Base-by-base conservation (phyloP, 2,797 vertebrate species). In the Chloroceryle amazona region DNA sequence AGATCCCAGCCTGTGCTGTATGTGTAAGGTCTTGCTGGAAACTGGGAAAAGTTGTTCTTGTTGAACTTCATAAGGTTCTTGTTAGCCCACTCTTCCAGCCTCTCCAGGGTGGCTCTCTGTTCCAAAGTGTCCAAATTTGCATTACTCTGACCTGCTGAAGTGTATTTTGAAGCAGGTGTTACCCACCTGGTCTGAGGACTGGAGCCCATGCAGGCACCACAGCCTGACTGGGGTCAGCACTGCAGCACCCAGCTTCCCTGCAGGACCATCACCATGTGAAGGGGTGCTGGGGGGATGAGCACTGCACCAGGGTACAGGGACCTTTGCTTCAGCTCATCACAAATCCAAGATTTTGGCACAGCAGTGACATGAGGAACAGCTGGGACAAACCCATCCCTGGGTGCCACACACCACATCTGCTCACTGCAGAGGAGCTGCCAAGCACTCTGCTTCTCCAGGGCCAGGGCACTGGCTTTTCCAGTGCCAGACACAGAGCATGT, bases 221-320 rank as follows among this genome's bases (percentile, higher is more conserved):
- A 76, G 54, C 54, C 62, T 18, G 60, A 42, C 28, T 9, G 1
- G 4, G 57, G 51, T 15, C 61, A 74, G 72, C 46, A 14, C 42
- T 0, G 1, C 10, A 28, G 70, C 79, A 11, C 42, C 10, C 25
- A 1, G 15, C 4, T 17, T 37, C 57, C 67, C 11, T 0, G 0
- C 0, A 11, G n/a, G 51, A 35, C 49, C 5, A 2, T 37, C 54
- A 22, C 29, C 0, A 0, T 2, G 1, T 2, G 20, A 16, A 15
- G n/a, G 22, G 39, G 4, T 37, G 33, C 47, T 7, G 21, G 6
- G 21, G 8, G 31, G 3, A 57, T 33, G 7, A 33, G 21, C 15
- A 37, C 44, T 76, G 25, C 63, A 76, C 37, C 10, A 17, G 22
- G 5, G 8, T 35, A 18, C 0, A 9, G 42, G 9, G 52, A 8